Base-by-base conservation (phyloP, 2,797 vertebrate species). In the Microctenopoma lineatum region DNA sequence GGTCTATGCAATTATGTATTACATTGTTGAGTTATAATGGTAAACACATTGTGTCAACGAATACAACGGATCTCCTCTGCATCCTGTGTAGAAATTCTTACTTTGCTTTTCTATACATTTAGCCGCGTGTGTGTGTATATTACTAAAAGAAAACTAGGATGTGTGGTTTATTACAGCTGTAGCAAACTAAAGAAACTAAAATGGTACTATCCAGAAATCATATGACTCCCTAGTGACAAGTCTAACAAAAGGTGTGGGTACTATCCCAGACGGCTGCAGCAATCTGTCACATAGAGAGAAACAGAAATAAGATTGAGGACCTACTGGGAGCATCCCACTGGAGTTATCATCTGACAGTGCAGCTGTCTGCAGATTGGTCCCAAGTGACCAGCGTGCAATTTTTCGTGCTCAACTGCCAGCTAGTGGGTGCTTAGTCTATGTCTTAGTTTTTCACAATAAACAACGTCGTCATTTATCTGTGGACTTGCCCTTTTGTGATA, bases 271-370 rank as follows among this genome's bases (percentile, higher is more conserved):
- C 63, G 66, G 66, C 75, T 59, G 56, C 47, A 41, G 59, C 66
- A 70, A 56, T 54, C 79, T 72, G 81, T 77, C 79, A 61, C 39
- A 25, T 45, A n/a, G 29, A 56, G 71, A 48, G 66, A 51, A 45
- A 54, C 29, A 15, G 46, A 58, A 74, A 54, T 53, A 0, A 68
- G 76, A 72, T 56, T 63, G 64, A 66, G 34, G 53, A 63, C 60
- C 62, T 48, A 34, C 69, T 63, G 77, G 77, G 75, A 83, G 56
- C 51, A 13, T 54, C 50, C 16, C 53, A 56, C 64, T 59, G 60
- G 42, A 52, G n/a, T 39, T 32, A 42, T 34, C 18, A 60, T 50
- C 61, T 26, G 32, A 54, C 51, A 45, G 18, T n/a, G 15, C 61
- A 44, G 7, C 68, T 60, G 63, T 59, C 38, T 47, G 11, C 60